phyloP scores from a whole-genome alignment of 1,140 invertebrate species.

The Acromyrmex heyeri region DNA sequence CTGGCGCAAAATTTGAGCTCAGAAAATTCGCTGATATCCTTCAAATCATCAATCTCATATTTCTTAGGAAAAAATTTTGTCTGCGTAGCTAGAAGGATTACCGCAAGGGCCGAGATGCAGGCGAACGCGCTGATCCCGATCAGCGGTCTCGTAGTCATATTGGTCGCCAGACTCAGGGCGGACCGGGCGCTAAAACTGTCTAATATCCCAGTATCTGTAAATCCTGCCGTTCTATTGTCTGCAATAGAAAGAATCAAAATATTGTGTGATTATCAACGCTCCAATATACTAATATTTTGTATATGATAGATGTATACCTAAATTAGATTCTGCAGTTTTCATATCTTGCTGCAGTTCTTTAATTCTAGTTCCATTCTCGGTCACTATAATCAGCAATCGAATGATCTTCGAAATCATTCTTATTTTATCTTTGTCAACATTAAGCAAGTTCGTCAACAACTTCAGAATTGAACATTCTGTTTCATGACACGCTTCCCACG shows the following conservation, averaged over 20 bases:
- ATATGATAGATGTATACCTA: constrained; percentile 73
- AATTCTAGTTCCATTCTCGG: constrained; percentile 80
- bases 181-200: constrained; percentile 78
- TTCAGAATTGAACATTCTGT: constrained; percentile 88
- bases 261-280: not conserved
- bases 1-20: constrained; percentile 87
- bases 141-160: constrained; percentile 81
- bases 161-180: constrained; percentile 83
- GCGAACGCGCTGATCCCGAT: constrained; percentile 84
- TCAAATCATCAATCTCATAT: constrained; percentile 75
- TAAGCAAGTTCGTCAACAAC: constrained; percentile 81
- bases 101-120: constrained; percentile 82
- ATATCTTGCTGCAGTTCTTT: constrained; percentile 80
- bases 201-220: constrained; percentile 80
- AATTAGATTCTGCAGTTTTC: constrained; percentile 80
- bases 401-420: constrained; percentile 86
- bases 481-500: constrained; percentile 88
- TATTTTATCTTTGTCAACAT: constrained; percentile 86
- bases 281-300: constrained; percentile 11
- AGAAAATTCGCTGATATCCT: constrained; percentile 82
- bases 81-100: constrained; percentile 84
- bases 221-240: constrained; percentile 85
- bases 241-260: constrained; percentile 25
- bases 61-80: constrained; percentile 85
- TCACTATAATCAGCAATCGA: constrained; percentile 83